Base-by-base conservation (phyloP, 2,888 invertebrate species). In the Tinea semifulvella region DNA sequence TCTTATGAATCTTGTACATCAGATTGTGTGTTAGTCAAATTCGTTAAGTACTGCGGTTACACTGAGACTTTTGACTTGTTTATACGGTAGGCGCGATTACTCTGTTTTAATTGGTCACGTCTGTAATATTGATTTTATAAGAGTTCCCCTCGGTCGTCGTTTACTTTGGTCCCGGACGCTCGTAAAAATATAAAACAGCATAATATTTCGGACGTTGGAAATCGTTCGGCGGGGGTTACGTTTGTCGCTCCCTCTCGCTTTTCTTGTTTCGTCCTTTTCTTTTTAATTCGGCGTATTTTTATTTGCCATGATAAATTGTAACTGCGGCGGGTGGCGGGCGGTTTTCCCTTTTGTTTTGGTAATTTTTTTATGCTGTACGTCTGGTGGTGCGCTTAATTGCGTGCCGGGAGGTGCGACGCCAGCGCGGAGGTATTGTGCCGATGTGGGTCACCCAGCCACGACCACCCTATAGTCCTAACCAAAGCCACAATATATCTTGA, bases 231-330 rank as follows among this genome's bases (percentile, higher is more conserved):
- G 58, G 60, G 56, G 58, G 55, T 67, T 43, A 45, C 40, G 65
- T 58, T 65, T 63, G 62, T 63, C 61, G 61, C 65, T 64, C 68
- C 58, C 66, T 66, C 71, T 68, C 69, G 62, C 60, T 67, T 63
- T 62, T 61, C 61, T 68, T 68, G 69, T 74, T 71, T 72, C 66
- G 61, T 76, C 64, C 68, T 75, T 73, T 79, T 76, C 72, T 74
- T 79, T 79, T 79, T 76, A 76, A 75, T 77, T 75, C 69, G 60
- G 65, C 65, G 71, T 76, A 76, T 77, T 79, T 79, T 77, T 79
- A 79, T 79, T 80, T 73, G 73, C 70, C 75, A 79, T 80, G 79
- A 80, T 80, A 79, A 79, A 80, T 80, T 76, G 77, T 76, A 68
- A 69, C 71, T 61, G 71, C 66, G 65, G 63, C 54, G 65, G 62